Conservation (phyloP, 2,888 invertebrate species). For the Shargacucullia verbasci region DNA sequence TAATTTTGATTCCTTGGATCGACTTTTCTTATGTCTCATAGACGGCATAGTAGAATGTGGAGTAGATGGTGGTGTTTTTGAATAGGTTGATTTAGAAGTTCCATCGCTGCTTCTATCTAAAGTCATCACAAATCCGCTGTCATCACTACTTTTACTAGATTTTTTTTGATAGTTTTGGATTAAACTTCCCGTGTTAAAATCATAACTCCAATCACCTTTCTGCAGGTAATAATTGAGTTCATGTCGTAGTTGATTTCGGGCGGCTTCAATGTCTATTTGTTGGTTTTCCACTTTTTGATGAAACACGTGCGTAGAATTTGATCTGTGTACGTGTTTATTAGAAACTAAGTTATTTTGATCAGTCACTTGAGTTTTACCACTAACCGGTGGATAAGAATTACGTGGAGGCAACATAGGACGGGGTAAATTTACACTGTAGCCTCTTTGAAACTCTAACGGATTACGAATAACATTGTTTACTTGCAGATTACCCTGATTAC, state of each 20-base stretch:
- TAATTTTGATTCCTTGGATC: conserved; percentile 84
- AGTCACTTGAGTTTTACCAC: conserved; percentile 88
- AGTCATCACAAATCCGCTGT: conserved; percentile 86
- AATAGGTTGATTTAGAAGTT: conserved; percentile 85
- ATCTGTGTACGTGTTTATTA: conserved; percentile 89
- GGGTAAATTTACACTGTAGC: conserved; percentile 88
- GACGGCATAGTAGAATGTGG: conserved; percentile 85
- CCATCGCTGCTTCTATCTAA: conserved; percentile 87
- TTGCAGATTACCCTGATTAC: conserved; percentile 88
- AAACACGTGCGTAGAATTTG: conserved; percentile 90
- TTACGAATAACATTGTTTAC: conserved; percentile 86
- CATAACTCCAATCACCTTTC: conserved; percentile 87
- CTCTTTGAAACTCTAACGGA: conserved; percentile 89
- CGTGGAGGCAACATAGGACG: conserved; percentile 90
- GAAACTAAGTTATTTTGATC: conserved; percentile 85
- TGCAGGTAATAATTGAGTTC: conserved; percentile 85
- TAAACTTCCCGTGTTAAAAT: conserved; percentile 84
- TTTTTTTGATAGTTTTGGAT: conserved; percentile 87
- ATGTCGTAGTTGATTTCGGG: conserved; percentile 83
- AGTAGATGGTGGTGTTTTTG: conserved; percentile 85
- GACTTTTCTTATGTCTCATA: conserved; percentile 83
- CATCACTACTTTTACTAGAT: conserved; percentile 86
- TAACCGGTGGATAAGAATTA: conserved; percentile 90
- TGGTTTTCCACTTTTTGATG: conserved; percentile 82
- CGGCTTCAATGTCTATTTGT: conserved; percentile 82